Evolutionary conservation across 2,113 vertebrate species (phyloP).

Genomic region (Tenebrosternarchus preto): DNA sequence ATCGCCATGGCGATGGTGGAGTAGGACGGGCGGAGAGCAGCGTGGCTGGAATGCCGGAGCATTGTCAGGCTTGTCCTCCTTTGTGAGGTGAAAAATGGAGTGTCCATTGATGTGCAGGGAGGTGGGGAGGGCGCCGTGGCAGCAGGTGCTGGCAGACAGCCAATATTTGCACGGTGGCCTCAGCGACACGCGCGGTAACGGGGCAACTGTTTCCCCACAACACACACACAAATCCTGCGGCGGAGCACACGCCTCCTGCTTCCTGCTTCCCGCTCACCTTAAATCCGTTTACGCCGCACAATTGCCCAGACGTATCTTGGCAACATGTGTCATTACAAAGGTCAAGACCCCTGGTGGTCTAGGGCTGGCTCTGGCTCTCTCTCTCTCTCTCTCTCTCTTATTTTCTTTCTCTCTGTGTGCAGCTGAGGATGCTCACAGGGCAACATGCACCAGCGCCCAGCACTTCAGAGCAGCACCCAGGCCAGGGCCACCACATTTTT

Average conservation of each 20-base stretch:
- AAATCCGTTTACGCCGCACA: slow-evolving; percentile 65
- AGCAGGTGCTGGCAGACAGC: slow-evolving; percentile 77
- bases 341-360: slow-evolving; percentile 60
- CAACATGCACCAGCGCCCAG: neutral
- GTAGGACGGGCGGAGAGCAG: slow-evolving; percentile 53
- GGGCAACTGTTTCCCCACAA: slow-evolving; percentile 58
- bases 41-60: slow-evolving; percentile 63
- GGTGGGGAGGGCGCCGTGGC: slow-evolving; percentile 63
- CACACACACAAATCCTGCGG: slow-evolving; percentile 72
- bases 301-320: slow-evolving; percentile 73
- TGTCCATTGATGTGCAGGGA: slow-evolving; percentile 63
- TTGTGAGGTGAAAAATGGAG: slow-evolving; percentile 76
- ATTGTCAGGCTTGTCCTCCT: slow-evolving; percentile 66
- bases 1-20: slow-evolving; percentile 46
- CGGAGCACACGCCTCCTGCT: slow-evolving; percentile 33
- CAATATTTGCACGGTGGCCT: slow-evolving; percentile 76
- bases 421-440: slow-evolving; percentile 14
- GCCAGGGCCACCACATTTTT: slow-evolving; percentile 24
- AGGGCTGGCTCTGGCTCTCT: too few species aligned
- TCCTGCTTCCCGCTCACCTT: neutral
- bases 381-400: neutral
- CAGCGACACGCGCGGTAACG: slow-evolving; percentile 66
- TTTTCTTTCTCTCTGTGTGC: slow-evolving; percentile 5
- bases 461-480: neutral
- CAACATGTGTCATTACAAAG: slow-evolving; percentile 70